Conservation (phyloP, 2,888 invertebrate genomes). For the Ennomos fuscantarius region DNA sequence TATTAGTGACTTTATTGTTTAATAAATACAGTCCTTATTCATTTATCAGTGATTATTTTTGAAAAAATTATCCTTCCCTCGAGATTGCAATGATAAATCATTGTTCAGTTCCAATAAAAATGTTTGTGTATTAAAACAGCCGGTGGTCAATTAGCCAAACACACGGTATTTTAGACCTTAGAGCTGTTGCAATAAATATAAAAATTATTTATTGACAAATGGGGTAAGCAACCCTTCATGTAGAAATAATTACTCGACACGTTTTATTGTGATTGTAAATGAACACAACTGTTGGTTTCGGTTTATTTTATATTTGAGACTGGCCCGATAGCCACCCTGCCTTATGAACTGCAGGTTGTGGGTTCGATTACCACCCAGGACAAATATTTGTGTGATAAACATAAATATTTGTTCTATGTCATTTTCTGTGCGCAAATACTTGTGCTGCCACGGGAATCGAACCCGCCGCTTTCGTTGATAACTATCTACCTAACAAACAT, state of each 20-base stretch:
- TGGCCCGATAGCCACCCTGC: no score
- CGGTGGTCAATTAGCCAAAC: conserved; percentile 10
- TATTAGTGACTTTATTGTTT: background rate
- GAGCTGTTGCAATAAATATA: background rate
- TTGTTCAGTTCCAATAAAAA: conserved; percentile 31
- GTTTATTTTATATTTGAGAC: background rate
- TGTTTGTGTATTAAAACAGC: conserved; percentile 27
- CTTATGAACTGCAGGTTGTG: no score
- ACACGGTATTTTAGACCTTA: conserved; percentile 6
- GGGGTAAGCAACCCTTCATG: conserved; percentile 38
- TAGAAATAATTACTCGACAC: conserved; percentile 43
- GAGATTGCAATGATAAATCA: conserved; percentile 35
- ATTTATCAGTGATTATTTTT: background rate
- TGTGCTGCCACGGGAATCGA: no score
- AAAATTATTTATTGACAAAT: conserved; percentile 3
- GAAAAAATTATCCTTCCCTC: conserved; percentile 13
- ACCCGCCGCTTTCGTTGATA: no score
- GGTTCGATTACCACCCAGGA: no score
- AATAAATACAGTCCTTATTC: background rate
- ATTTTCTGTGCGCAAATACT: no score
- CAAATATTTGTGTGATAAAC: no score
- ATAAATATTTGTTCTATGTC: no score
- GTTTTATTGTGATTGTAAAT: conserved; percentile 37
- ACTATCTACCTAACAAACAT: background rate
- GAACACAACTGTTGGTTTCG: conserved; percentile 39